Percentiles rank a stretch among this genome's conserved stretches.
phyloP scores from a whole-genome alignment of 2,888 invertebrate genomes.

The Anarsia innoxiella region DNA sequence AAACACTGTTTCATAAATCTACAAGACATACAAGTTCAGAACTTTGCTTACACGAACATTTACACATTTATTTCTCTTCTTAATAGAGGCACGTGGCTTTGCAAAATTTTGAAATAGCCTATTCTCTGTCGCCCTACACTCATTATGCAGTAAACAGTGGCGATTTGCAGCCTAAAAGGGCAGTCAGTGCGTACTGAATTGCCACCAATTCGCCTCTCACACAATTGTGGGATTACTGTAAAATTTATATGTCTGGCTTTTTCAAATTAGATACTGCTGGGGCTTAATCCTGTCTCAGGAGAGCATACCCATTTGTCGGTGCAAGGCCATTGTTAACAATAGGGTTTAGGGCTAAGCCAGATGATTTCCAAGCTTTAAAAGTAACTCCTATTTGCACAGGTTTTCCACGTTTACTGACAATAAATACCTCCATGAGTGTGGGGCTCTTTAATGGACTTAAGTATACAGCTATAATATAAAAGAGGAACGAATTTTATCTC shows the following conservation, averaged over 20 bases:
- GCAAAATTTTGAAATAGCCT: too few relatives aligned
- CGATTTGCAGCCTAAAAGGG: conserved; percentile 54
- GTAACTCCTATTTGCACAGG: conserved; percentile 13
- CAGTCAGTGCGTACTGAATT: conserved; percentile 51
- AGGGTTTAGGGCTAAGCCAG: conserved; percentile 21
- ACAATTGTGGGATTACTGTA: conserved; percentile 64
- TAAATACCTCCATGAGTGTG: too few relatives aligned
- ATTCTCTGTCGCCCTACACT: conserved; percentile 36
- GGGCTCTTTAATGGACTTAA: too few relatives aligned
- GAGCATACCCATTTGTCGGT: conserved; percentile 43
- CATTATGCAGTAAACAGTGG: conserved; percentile 55
- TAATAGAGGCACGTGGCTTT: too few relatives aligned
- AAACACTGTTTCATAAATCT: too few relatives aligned
- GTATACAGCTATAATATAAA: too few relatives aligned
- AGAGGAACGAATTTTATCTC: too few relatives aligned
- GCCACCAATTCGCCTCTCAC: conserved; percentile 62
- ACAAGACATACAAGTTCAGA: too few relatives aligned
- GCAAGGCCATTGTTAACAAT: conserved; percentile 39
- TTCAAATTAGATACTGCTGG: conserved; percentile 60
- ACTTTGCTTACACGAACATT: too few relatives aligned
- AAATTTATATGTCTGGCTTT: conserved; percentile 73
- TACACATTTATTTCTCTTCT: too few relatives aligned
- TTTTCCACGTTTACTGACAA: too few relatives aligned
- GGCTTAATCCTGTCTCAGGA: conserved; percentile 54
- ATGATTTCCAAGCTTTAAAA: conserved; percentile 15